Evolutionary conservation across 2,888 invertebrate species (phyloP), one percentile per base, ranked within the genome.

Genomic region (Drosophila lacicola): DNA sequence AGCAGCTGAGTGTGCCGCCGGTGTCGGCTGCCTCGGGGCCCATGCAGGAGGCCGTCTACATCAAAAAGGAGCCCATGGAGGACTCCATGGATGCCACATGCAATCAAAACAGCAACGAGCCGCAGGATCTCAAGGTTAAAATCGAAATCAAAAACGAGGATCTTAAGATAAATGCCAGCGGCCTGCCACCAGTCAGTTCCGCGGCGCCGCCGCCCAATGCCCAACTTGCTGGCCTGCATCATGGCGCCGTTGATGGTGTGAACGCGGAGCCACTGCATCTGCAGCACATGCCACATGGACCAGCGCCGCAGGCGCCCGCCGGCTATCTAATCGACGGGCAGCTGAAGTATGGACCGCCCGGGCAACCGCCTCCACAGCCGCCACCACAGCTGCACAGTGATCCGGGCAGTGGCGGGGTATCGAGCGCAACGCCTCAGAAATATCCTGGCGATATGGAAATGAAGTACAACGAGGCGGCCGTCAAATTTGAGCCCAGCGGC

Each of bases 51-150:
- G 93, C 95, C 13, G 95, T 95, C 78, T 94, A 95, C 89, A 94
- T 92, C 39, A 93, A 93, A 49, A 93, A 93, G 54, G 93, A 93
- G 69, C 93, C 92, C 0, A 91, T 93, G 74, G 92, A 93, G 60
- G 93, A 93, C 64, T 91, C 92, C 3, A 89, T 91, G 74, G 93
- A 93, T 63, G 91, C 92, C 37, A 89, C 91, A 50, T 92, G 92
- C 70, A 92, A 92, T 83, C 92, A 92, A 66, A 93, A 91, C 51
- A 92, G 92, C 71, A 94, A 93, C 90, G 95, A 96, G 84, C 95
- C 95, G 8, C 95, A 96, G 88, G 95, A 96, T 91, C 92, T 95
- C 60, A 96, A 96, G 90, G 95, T 96, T 36, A 96, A 95, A 86
- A 95, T 95, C 83, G 96, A 95, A 91, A 93, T 94, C 56, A 93